Evolutionary conservation across 2,113 vertebrate genomes (phyloP), one percentile per base, ranked within the genome.

Genomic region (Panurus biarmicus): DNA sequence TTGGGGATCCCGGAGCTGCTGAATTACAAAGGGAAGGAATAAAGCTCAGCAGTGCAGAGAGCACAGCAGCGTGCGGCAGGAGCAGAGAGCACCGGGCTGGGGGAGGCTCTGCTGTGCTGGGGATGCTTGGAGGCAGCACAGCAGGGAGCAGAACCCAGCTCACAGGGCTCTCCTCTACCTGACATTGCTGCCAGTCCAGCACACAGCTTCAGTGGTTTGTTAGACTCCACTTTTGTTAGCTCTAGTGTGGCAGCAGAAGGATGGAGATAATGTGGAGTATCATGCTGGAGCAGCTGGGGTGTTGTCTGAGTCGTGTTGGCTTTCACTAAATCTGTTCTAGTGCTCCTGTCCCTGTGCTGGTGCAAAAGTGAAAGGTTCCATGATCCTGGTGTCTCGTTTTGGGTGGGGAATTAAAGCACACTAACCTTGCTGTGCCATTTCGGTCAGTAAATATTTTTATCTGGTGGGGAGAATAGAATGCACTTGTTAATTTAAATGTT

Each of bases 211-310:
- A 23, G 19, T 28, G 38, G 3, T 66, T 28, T 77, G 13, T 50
- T 24, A 3, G 31, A 8, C 35, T 45, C 40, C 7, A 1, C 3
- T 3, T 7, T 1, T n/a, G n/a, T n/a, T n/a, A n/a, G n/a, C n/a
- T n/a, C 28, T 7, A 2, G 17, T 1, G 2, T 40, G 31, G 53
- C n/a, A 87, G 33, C 42, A 60, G 51, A 38, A 7, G 2, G 3
- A 2, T 2, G 5, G 69, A 61, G 44, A 18, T 23, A 8, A 11
- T 2, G 25, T 17, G 45, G 33, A 35, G 61, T 35, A 18, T 5
- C 7, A 2, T 22, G 23, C 18, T 64, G 70, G 35, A 82, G 58
- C 21, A 53, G 40, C 3, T 4, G 31, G 25, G 31, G 8, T 1
- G 5, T 7, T n/a, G 11, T 25, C 23, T 45, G 82, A 13, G 40